Percentiles rank a stretch among this genome's conserved stretches.
Evolutionary conservation across 1,140 invertebrate species (phyloP).

Genomic region (Thaumatotibia leucotreta): DNA sequence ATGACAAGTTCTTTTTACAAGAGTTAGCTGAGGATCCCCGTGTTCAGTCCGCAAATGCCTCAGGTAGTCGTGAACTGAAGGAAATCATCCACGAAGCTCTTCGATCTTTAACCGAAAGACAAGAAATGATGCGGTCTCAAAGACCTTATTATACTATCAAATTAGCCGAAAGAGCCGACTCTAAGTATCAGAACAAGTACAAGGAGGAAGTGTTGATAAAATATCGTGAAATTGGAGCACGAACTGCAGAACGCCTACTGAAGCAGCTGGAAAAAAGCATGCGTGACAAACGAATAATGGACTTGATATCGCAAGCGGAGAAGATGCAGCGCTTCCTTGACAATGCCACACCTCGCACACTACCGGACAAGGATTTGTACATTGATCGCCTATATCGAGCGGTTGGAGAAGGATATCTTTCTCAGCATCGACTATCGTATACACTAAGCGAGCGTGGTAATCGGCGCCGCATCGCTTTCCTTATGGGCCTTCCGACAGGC

Average conservation of each 20-base stretch:
- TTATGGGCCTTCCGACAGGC: constrained; percentile 60
- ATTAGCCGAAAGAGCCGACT: constrained; percentile 71
- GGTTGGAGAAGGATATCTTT: constrained; percentile 60
- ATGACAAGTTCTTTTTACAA: constrained; percentile 76
- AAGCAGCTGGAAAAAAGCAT: constrained; percentile 65
- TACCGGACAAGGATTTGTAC: constrained; percentile 62
- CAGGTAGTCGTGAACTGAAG: constrained; percentile 62
- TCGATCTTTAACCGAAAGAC: constrained; percentile 66
- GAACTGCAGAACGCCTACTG: constrained; percentile 65
- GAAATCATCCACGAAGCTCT: constrained; percentile 61
- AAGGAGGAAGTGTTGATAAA: constrained; percentile 59
- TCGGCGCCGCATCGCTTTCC: constrained; percentile 58
- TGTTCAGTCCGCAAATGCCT: constrained; percentile 68
- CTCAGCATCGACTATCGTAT: constrained; percentile 60
- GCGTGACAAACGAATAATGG: constrained; percentile 57
- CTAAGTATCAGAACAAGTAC: constrained; percentile 64
- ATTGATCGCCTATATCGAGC: constrained; percentile 60
- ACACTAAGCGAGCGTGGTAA: constrained; percentile 64
- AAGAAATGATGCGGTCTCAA: constrained; percentile 73
- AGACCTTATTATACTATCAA: constrained; percentile 77
- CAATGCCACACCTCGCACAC: constrained; percentile 50
- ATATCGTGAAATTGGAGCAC: constrained; percentile 62
- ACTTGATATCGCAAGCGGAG: constrained; percentile 57
- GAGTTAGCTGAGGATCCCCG: constrained; percentile 59
- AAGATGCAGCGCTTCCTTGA: constrained; percentile 63